These are phyloP conservation scores for Nomia melanderi DNA, from an alignment of 1,140 invertebrate genomes.

Conservation along the genomic window DNA sequence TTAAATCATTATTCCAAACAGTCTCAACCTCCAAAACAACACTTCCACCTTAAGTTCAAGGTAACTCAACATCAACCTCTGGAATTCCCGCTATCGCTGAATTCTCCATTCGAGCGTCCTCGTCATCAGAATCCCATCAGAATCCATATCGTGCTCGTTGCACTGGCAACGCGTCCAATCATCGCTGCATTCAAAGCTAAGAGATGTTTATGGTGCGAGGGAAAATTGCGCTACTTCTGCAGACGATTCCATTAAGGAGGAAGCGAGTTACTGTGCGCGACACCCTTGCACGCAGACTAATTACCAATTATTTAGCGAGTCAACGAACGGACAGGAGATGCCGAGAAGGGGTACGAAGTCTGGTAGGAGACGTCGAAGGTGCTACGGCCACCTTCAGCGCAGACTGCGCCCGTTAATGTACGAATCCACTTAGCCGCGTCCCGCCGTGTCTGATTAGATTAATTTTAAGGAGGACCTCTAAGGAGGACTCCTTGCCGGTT, in stretches of 20 bases:
- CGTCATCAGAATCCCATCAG: neutral
- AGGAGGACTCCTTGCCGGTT: neutral
- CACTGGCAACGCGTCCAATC: neutral
- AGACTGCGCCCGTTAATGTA: conserved; percentile 39
- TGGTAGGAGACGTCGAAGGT: conserved; percentile 1
- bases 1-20: no score
- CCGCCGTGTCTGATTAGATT: conserved; percentile 45
- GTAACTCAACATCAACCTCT: no score
- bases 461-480: conserved; percentile 44
- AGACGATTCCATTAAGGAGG: neutral
- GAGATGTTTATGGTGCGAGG: neutral
- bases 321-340: conserved; percentile 7
- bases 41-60: no score
- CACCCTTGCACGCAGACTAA: neutral
- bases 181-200: no score
- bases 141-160: neutral
- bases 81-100: no score
- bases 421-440: conserved; percentile 47
- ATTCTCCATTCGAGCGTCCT: no score
- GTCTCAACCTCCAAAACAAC: no score
- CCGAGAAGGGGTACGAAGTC: neutral
- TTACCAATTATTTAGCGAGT: conserved; percentile 41
- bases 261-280: neutral
- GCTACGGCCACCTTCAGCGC: conserved; percentile 10
- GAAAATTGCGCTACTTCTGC: conserved; percentile 3